phyloP scores from a whole-genome alignment of 2,797 vertebrate genomes.

The Pipistrellus pygmaeus region DNA sequence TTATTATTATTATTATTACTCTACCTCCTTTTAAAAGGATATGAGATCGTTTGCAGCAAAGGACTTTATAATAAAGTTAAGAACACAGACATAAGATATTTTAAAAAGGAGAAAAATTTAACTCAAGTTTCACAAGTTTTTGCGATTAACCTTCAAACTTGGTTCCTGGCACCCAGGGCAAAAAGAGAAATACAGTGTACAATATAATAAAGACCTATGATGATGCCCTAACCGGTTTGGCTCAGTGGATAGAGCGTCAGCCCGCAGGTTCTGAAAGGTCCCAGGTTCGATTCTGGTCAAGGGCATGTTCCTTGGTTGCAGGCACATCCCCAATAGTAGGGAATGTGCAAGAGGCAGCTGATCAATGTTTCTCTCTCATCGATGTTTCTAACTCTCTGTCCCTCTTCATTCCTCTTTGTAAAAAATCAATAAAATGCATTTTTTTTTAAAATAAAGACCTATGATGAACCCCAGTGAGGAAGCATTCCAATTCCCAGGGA shows the following conservation, averaged over 20 bases:
- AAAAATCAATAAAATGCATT: no score
- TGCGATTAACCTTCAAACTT: background rate
- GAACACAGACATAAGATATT: slow-evolving; percentile 34
- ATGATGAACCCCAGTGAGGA: background rate
- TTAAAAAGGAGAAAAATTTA: background rate
- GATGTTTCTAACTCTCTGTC: no score
- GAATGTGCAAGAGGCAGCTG: no score
- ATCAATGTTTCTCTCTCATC: no score
- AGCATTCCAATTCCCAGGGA: background rate
- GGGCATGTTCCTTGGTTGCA: no score
- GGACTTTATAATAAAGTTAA: slow-evolving; percentile 3
- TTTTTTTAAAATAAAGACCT: background rate
- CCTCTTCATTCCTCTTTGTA: no score
- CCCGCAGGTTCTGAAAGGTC: no score
- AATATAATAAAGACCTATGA: background rate
- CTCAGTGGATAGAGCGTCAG: no score
- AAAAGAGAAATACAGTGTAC: slow-evolving; percentile 12
- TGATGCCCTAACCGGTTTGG: background rate
- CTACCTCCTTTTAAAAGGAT: background rate
- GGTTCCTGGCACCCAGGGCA: background rate
- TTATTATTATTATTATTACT: no score
- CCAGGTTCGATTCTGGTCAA: no score
- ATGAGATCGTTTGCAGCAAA: slow-evolving; percentile 31
- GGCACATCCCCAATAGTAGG: no score
- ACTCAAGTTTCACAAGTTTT: slow-evolving; percentile 28